These are phyloP conservation scores for Pangasius krempfi DNA, from an alignment of 2,797 vertebrate species.

Conservation along the genomic window DNA sequence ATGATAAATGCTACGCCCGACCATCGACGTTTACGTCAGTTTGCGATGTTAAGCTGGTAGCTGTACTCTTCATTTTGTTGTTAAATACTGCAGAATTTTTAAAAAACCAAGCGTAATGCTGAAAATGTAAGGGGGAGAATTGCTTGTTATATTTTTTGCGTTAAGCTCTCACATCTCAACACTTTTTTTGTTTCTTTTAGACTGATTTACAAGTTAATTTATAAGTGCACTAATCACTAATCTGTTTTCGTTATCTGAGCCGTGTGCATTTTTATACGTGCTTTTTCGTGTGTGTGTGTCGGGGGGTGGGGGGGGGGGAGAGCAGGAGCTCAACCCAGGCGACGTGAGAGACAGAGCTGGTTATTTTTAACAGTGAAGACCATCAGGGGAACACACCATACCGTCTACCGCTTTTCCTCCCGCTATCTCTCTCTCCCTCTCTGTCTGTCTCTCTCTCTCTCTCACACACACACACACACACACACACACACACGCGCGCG, in stretches of 20 bases:
- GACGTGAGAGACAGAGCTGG: slow-evolving; percentile 19
- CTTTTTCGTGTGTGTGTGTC: background rate
- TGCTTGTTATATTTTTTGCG: background rate
- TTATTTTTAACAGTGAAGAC: slow-evolving; percentile 36
- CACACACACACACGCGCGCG: background rate
- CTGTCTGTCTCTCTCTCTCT: background rate
- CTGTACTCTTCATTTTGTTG: background rate
- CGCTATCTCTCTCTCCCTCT: background rate
- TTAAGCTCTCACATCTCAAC: background rate
- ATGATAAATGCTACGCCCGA: too few species aligned
- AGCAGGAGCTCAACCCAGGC: background rate
- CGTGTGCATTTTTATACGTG: background rate
- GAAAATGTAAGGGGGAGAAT: background rate
- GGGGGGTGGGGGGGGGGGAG: too few species aligned
- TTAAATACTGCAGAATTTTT: too few species aligned
- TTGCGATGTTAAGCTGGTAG: too few species aligned
- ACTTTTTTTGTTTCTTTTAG: too few species aligned
- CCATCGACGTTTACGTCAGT: too few species aligned
- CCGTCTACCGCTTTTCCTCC: slow-evolving; percentile 29
- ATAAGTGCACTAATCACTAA: background rate
- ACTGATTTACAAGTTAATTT: background rate
- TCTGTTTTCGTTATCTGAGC: background rate
- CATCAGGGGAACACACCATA: slow-evolving; percentile 38
- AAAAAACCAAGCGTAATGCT: background rate
- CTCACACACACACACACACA: background rate